Conservation (phyloP, 2,888 invertebrate species). For the Latrodectus hesperus region DNA sequence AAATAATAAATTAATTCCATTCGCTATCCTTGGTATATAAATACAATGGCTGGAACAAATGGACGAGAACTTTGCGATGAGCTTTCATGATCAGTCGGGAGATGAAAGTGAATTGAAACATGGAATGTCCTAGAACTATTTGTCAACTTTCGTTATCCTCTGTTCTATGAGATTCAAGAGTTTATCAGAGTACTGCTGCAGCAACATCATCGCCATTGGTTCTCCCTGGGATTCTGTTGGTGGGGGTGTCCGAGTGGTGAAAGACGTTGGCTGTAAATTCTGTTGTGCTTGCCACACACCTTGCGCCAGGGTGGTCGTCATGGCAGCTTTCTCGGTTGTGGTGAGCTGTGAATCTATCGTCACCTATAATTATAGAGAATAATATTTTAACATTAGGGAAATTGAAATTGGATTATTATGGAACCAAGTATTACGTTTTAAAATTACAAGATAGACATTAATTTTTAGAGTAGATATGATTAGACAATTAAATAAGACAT, state of each 20-base stretch:
- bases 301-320: slow-evolving; percentile 70
- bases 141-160: slow-evolving; percentile 75
- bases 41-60: too few species aligned
- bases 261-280: slow-evolving; percentile 69
- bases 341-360: slow-evolving; percentile 71
- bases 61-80: not conserved
- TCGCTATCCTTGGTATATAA: too few species aligned
- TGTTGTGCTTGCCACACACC: slow-evolving; percentile 71
- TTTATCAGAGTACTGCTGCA: slow-evolving; percentile 81
- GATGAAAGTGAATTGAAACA: not conserved
- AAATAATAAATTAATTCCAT: too few species aligned
- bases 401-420: too few species aligned
- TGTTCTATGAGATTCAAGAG: slow-evolving; percentile 80
- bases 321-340: slow-evolving; percentile 70
- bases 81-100: not conserved
- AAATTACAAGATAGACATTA: too few species aligned
- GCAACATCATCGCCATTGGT: slow-evolving; percentile 73
- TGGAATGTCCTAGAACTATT: slow-evolving; percentile 9
- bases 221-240: slow-evolving; percentile 17
- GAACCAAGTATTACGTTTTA: too few species aligned
- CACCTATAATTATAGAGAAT: slow-evolving; percentile 56
- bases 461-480: too few species aligned
- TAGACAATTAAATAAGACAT: too few species aligned
- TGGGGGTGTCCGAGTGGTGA: slow-evolving; percentile 24
- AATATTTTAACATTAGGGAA: too few species aligned